A percentile compares a stretch with the other conserved stretches of the same genome.
These are phyloP conservation scores for Phthorimaea operculella DNA, from an alignment of 1,140 invertebrate genomes.

Conservation along the genomic window DNA sequence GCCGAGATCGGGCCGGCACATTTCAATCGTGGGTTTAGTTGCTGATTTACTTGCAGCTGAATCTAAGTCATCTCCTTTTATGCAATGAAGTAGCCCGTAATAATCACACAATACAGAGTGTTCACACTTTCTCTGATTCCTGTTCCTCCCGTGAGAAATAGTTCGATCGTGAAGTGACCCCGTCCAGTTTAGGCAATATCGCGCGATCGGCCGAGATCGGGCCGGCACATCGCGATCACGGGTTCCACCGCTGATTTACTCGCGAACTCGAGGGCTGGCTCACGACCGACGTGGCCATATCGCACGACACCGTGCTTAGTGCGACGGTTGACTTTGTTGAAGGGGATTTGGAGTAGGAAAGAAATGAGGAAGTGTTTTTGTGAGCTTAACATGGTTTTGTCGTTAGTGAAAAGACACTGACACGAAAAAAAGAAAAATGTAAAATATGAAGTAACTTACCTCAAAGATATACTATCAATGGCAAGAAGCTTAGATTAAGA, in stretches of 20 bases:
- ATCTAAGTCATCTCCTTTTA: no score
- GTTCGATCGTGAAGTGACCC: conserved; percentile 21
- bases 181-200: conserved; percentile 24
- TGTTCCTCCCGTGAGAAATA: conserved; percentile 25
- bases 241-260: conserved; percentile 12
- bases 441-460: no score
- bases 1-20: conserved; percentile 18
- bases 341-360: no score
- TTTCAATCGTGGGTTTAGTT: not conserved
- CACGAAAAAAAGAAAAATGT: no score
- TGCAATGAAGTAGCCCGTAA: no score
- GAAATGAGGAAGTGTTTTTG: no score
- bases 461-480: no score
- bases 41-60: conserved; percentile 19
- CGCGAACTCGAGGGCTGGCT: conserved; percentile 15
- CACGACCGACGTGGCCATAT: conserved; percentile 22
- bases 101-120: no score
- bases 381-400: no score
- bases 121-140: conserved; percentile 14
- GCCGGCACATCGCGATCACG: conserved; percentile 9
- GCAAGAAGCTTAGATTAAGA: no score
- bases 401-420: no score
- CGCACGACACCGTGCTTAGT: conserved; percentile 21
- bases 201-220: conserved; percentile 18
- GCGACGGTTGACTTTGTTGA: not conserved